phyloP scores from a whole-genome alignment of 2,888 invertebrate species.

The Drosophila hamatofila region DNA sequence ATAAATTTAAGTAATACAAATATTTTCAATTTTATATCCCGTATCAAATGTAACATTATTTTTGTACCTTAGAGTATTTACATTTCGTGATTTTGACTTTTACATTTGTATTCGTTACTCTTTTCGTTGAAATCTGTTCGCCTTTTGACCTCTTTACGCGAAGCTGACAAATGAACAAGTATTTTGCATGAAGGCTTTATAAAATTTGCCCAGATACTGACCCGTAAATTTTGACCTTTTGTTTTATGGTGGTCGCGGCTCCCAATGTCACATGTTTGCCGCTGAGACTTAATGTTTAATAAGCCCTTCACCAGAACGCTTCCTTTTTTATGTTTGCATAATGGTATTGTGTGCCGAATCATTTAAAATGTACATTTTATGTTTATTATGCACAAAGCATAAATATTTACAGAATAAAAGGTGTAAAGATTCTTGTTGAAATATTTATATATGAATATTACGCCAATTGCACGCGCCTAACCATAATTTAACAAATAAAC shows the following conservation, averaged over 20 bases:
- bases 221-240: constrained; percentile 39
- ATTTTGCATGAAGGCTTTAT: constrained; percentile 64
- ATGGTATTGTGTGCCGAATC: constrained; percentile 6
- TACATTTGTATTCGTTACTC: not conserved
- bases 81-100: not conserved
- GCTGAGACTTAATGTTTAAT: constrained; percentile 28
- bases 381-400: constrained; percentile 21
- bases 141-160: constrained; percentile 23
- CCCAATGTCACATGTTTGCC: constrained; percentile 52
- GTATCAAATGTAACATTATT: not conserved
- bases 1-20: not conserved
- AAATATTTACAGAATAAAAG: constrained; percentile 12
- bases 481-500: not conserved
- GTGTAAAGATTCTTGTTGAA: constrained; percentile 36
- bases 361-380: constrained; percentile 39
- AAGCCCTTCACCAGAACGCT: not conserved
- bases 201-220: constrained; percentile 42
- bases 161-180: constrained; percentile 56
- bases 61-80: constrained; percentile 32
- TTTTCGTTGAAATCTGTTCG: constrained; percentile 37
- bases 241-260: constrained; percentile 6
- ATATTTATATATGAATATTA: constrained; percentile 20
- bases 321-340: not conserved
- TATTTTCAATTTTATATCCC: not conserved
- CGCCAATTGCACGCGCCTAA: constrained; percentile 23